These are phyloP conservation scores for Phycodurus eques DNA, from an alignment of 2,113 vertebrate genomes.

Conservation along the genomic window DNA sequence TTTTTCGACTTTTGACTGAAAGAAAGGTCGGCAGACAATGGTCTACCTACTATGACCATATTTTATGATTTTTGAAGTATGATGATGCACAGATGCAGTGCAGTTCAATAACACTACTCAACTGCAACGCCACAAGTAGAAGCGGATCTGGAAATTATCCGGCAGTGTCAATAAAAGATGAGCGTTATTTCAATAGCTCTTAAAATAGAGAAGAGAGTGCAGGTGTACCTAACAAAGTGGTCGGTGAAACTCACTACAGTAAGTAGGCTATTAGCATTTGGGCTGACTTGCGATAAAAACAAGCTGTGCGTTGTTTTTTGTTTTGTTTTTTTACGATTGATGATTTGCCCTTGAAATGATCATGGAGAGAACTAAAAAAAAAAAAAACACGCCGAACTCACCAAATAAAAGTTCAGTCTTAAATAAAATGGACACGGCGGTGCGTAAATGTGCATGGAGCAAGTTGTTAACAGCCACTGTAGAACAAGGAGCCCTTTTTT, in stretches of 20 bases:
- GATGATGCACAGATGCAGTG: not conserved
- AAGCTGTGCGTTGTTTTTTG: not conserved
- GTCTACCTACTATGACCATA: not conserved
- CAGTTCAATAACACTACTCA: not conserved
- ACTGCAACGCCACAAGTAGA: not conserved
- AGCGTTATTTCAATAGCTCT: not conserved
- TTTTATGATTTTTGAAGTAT: not conserved
- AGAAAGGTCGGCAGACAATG: not conserved
- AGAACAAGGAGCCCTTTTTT: constrained; percentile 20
- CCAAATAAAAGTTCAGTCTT: not conserved
- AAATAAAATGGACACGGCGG: constrained; percentile 3
- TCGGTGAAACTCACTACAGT: not conserved
- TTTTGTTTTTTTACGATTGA: not conserved
- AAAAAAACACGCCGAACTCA: not conserved
- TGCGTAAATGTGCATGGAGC: constrained; percentile 44
- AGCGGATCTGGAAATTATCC: not conserved
- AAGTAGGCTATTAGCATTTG: not conserved
- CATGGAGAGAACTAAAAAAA: not conserved
- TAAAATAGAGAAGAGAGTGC: not conserved
- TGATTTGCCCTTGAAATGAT: not conserved
- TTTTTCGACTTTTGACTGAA: no score
- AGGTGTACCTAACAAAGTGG: not conserved
- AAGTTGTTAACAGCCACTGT: constrained; percentile 35
- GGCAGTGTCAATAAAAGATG: not conserved
- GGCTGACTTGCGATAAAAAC: constrained; percentile 5